These are phyloP conservation scores for Chaetodon trifascialis DNA, from an alignment of 2,113 vertebrate species.

Conservation along the genomic window DNA sequence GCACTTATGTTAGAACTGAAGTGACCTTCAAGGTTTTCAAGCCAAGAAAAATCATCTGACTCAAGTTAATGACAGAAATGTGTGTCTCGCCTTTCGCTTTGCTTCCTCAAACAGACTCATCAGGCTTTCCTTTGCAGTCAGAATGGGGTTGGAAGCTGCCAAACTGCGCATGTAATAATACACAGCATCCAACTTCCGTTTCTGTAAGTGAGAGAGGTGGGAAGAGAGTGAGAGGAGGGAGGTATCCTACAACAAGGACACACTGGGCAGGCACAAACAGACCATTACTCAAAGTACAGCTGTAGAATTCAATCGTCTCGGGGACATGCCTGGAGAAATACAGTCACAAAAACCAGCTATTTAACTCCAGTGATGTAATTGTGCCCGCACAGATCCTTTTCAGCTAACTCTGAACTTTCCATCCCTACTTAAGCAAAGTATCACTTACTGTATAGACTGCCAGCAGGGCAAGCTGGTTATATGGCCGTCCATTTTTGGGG, in stretches of 20 bases:
- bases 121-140: slow-evolving; percentile 98
- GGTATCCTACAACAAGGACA: not conserved
- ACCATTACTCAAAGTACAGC: not conserved
- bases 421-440: not conserved
- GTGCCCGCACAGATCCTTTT: not conserved
- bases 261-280: not conserved
- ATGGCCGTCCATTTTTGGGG: slow-evolving; percentile 97
- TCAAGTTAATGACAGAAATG: not conserved
- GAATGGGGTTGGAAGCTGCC: slow-evolving; percentile 97
- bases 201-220: slow-evolving; percentile 80
- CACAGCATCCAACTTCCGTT: slow-evolving; percentile 97
- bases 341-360: not conserved
- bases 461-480: slow-evolving; percentile 96
- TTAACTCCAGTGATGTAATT: not conserved
- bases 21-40: not conserved
- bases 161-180: slow-evolving; percentile 99
- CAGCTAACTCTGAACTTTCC: not conserved
- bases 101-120: slow-evolving; percentile 99
- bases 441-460: slow-evolving; percentile 96
- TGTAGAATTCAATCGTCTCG: not conserved
- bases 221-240: slow-evolving; percentile 7
- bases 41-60: not conserved
- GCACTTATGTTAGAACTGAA: not conserved
- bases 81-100: slow-evolving; percentile 93
- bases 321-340: not conserved